Conservation (phyloP, 2,113 vertebrate genomes). For the Mustela nigripes region DNA sequence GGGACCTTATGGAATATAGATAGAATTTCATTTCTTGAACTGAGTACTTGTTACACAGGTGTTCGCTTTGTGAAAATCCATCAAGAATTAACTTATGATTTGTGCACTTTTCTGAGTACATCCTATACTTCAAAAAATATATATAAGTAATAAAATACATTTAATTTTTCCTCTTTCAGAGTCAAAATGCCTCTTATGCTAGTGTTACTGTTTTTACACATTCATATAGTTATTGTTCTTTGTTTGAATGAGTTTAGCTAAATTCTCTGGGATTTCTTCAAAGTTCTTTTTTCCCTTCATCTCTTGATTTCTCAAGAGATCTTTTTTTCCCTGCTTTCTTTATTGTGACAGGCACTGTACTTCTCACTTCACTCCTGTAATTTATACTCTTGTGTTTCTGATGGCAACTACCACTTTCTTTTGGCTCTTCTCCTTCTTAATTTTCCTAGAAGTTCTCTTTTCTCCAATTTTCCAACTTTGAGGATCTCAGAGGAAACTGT, state of each 20-base stretch:
- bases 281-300: background rate
- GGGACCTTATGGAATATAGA: background rate
- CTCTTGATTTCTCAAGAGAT: background rate
- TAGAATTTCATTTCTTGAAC: background rate
- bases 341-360: background rate
- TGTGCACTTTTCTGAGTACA: background rate
- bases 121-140: background rate
- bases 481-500: background rate
- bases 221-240: background rate
- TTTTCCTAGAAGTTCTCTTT: background rate
- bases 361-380: background rate
- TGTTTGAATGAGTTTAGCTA: background rate
- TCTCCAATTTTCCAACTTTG: background rate
- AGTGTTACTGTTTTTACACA: background rate
- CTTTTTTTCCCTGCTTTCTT: background rate
- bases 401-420: background rate
- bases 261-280: background rate
- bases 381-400: background rate
- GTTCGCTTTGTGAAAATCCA: background rate
- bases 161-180: background rate
- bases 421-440: background rate
- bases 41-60: background rate
- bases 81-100: background rate
- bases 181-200: background rate
- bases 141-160: background rate